phyloP scores from a whole-genome alignment of 2,797 vertebrate species.

The Typhlichthys subterraneus region DNA sequence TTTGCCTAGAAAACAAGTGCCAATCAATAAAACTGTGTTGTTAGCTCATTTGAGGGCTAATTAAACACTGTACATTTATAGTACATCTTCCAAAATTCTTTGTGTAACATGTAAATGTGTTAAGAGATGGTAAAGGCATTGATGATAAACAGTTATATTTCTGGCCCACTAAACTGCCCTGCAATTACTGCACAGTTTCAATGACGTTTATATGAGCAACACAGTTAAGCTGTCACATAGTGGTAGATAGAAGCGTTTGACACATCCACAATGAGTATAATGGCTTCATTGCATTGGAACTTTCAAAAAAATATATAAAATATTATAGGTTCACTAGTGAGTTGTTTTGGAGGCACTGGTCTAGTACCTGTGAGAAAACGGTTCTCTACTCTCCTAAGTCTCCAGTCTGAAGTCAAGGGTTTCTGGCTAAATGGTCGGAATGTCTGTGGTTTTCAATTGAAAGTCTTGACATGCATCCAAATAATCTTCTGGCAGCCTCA shows the following conservation, averaged over 20 bases:
- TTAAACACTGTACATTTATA: conserved; percentile 10
- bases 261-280: conserved; percentile 39
- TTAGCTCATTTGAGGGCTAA: conserved; percentile 35
- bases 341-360: conserved; percentile 35
- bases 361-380: conserved; percentile 62
- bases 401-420: conserved; percentile 61
- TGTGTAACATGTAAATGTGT: conserved; percentile 20
- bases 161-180: conserved; percentile 12
- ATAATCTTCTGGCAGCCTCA: conserved; percentile 60
- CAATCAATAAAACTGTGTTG: conserved; percentile 35
- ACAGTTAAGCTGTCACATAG: conserved; percentile 46
- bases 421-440: conserved; percentile 47
- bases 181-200: conserved; percentile 48
- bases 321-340: conserved; percentile 28
- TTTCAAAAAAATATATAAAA: not conserved
- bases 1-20: conserved; percentile 22
- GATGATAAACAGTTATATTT: conserved; percentile 19
- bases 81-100: conserved; percentile 37
- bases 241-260: conserved; percentile 50
- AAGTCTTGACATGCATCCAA: conserved; percentile 66
- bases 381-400: conserved; percentile 33
- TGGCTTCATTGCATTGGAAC: not conserved
- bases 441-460: conserved; percentile 70
- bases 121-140: too few relatives aligned
- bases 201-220: conserved; percentile 54